Evolutionary conservation across 2,797 vertebrate genomes (phyloP), one percentile per base, ranked within the genome.

Genomic region (Emydoidea blandingii): DNA sequence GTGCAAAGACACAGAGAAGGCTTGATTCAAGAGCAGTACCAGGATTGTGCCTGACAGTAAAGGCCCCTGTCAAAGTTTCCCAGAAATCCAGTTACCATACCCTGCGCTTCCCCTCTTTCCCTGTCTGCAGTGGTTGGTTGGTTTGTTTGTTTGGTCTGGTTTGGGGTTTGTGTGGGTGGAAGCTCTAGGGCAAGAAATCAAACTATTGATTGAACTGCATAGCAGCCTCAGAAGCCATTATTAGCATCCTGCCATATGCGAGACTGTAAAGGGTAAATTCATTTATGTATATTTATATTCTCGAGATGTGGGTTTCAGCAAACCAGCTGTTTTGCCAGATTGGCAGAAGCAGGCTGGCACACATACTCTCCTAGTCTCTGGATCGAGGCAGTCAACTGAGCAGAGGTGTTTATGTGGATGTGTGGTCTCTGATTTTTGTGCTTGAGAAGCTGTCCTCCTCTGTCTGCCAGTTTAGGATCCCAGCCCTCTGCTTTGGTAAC

Each of bases 131-230:
- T 41, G 79, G 89, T 87, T 41, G 79, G 90, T 87, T 41, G 91
- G 83, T 57, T 93, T 68, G 14, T 81, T 96, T 85, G 57, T 79
- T 49, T 0, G 0, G 74, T 86, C 91, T 65, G 90, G 57, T 0
- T 0, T 34, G 41, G 87, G 41, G 88, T 59, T 95, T 54, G 3
- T 65, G 88, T 87, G 72, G 91, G 68, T 91, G 92, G 95, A 90
- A 95, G 92, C 93, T 92, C 83, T 89, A 92, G 86, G 95, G 96
- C 92, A 97, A 88, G 86, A 96, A 97, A 96, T 97, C 94, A 95
- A 98, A 98, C 85, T 97, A 98, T 91, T 96, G 97, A 96, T 95
- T 94, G 95, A 97, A 97, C 92, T 90, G 54, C 14, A 93, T 79
- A 83, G 91, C 87, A 91, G 87, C 89, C 81, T 96, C 91, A 34